phyloP scores from a whole-genome alignment of 1,140 invertebrate genomes.

The Spodoptera litura region DNA sequence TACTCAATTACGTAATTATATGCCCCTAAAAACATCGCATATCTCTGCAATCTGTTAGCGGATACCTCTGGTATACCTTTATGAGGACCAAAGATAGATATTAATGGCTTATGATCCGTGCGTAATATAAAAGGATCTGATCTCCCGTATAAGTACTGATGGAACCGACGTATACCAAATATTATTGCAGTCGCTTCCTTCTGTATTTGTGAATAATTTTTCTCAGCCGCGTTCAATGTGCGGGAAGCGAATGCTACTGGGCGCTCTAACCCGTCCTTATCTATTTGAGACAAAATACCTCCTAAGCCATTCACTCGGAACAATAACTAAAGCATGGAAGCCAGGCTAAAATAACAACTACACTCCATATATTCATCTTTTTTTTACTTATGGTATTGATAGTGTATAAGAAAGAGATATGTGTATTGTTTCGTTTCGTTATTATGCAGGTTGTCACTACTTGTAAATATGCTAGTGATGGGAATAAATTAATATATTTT shows the following conservation, averaged over 20 bases:
- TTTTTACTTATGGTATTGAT: no score
- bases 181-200: conserved; percentile 55
- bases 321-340: no score
- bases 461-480: no score
- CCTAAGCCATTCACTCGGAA: conserved; percentile 60
- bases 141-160: conserved; percentile 36
- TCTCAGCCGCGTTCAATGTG: conserved; percentile 38
- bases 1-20: conserved; percentile 59
- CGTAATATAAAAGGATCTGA: neutral
- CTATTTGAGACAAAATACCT: conserved; percentile 65
- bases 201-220: conserved; percentile 51
- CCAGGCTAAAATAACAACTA: no score
- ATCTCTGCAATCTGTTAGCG: conserved; percentile 55
- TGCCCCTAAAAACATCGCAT: conserved; percentile 54
- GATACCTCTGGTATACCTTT: conserved; percentile 52
- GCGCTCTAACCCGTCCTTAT: conserved; percentile 35
- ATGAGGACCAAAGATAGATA: conserved; percentile 50
- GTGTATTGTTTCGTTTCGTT: no score
- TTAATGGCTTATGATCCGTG: conserved; percentile 15
- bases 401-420: no score
- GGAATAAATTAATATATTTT: no score
- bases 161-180: conserved; percentile 49
- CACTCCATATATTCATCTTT: no score
- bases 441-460: no score
- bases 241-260: conserved; percentile 53